These are phyloP conservation scores for Dipodomys merriami DNA, from an alignment of 2,113 vertebrate species.

Conservation along the genomic window DNA sequence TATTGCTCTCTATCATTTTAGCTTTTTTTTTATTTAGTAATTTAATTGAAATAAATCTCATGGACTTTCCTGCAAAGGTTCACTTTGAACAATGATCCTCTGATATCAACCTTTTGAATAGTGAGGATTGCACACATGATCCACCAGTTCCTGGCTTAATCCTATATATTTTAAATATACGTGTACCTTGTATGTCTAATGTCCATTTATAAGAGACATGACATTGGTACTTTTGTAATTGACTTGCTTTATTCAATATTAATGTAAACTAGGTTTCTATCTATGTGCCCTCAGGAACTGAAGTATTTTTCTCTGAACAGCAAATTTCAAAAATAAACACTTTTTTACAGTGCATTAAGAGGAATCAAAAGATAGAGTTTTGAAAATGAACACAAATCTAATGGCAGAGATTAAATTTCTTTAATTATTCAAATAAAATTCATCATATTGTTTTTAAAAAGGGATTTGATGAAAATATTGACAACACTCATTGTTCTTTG, in stretches of 20 bases:
- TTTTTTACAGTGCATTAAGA: not conserved
- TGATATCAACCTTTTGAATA: no score
- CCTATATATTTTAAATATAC: no score
- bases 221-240: no score
- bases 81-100: no score
- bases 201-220: no score
- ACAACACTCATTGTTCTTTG: not conserved
- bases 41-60: no score
- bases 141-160: no score
- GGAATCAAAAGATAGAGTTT: not conserved
- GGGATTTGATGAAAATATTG: not conserved
- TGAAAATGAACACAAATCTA: not conserved
- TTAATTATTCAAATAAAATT: not conserved
- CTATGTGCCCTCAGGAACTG: not conserved
- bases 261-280: not conserved
- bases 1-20: no score
- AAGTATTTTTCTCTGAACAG: not conserved
- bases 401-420: not conserved
- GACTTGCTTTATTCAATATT: not conserved
- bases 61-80: no score
- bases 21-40: no score
- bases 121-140: no score
- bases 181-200: no score
- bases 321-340: not conserved
- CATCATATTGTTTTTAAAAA: not conserved